A percentile compares a stretch with the other conserved stretches of the same genome.
Conservation (phyloP, 2,797 vertebrate species). For the Phyllotis vaccarum region DNA sequence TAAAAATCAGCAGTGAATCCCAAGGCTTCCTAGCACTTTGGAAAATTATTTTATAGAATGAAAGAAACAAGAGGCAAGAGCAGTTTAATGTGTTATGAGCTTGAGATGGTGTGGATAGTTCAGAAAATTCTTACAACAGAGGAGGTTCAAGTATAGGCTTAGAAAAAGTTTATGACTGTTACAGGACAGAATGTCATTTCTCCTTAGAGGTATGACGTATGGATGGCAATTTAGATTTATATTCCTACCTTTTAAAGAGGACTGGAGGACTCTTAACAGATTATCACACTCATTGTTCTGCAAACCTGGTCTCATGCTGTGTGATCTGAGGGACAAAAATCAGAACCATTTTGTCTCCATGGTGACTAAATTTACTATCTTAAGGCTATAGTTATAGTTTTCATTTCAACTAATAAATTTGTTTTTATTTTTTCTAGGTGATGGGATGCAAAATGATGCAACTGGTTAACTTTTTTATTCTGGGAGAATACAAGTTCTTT, state of each 20-base stretch:
- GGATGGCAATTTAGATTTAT: conserved; percentile 9
- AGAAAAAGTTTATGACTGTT: not conserved
- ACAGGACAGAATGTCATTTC: conserved; percentile 19
- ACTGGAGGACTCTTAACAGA: not conserved
- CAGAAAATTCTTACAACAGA: conserved; percentile 52
- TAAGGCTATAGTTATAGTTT: not conserved
- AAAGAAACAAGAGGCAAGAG: conserved; percentile 30
- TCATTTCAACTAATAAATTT: not conserved
- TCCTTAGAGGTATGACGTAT: not conserved
- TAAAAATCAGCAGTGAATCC: conserved; percentile 50
- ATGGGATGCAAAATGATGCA: not conserved
- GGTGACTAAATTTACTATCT: not conserved
- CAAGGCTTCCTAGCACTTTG: conserved; percentile 51
- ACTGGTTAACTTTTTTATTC: conserved; percentile 18
- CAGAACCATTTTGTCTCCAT: not conserved
- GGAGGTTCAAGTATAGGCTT: conserved; percentile 27
- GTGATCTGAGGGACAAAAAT: not conserved
- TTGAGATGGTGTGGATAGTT: conserved; percentile 62
- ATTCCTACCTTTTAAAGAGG: not conserved
- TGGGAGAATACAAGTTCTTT: not conserved
- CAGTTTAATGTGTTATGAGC: conserved; percentile 39
- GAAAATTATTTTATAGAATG: conserved; percentile 56
- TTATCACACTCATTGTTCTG: not conserved
- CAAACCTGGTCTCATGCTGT: not conserved
- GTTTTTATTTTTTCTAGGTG: not conserved